phyloP scores from a whole-genome alignment of 2,888 invertebrate species.

The Branchellion lobata region DNA sequence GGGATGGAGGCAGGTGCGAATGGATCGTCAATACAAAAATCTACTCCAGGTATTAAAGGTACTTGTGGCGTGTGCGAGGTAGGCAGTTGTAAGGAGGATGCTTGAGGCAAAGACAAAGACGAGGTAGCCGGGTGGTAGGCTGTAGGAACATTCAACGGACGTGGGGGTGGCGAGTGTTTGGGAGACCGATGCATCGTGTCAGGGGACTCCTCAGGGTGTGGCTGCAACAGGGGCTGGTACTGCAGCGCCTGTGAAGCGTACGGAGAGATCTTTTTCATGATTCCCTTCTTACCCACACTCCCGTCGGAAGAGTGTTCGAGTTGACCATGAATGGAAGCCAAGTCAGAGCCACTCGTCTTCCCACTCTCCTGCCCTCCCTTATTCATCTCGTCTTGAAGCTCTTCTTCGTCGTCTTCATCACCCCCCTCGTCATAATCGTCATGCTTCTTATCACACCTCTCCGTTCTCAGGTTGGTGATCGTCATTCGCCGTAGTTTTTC shows the following conservation, averaged over 20 bases:
- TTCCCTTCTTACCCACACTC: not conserved
- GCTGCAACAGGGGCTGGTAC: not conserved
- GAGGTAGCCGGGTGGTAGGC: not conserved
- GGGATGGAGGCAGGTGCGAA: conserved; percentile 31
- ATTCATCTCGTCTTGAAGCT: not conserved
- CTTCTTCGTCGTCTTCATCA: not conserved
- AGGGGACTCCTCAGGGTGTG: not conserved
- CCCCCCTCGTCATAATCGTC: not conserved
- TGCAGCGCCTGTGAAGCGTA: not conserved
- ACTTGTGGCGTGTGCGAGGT: not conserved
- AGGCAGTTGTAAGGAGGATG: too few species aligned
- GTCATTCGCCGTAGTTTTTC: not conserved
- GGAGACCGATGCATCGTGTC: not conserved
- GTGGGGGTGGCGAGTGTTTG: too few species aligned
- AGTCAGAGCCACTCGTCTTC: not conserved
- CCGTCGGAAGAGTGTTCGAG: too few species aligned
- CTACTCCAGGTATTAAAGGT: not conserved
- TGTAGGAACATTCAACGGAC: not conserved
- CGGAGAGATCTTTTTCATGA: not conserved
- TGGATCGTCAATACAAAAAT: conserved; percentile 28
- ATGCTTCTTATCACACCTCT: not conserved
- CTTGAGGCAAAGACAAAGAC: not conserved
- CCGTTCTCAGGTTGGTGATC: not conserved
- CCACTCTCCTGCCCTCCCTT: too few species aligned
- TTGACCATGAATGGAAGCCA: not conserved